Conservation (phyloP, 2,113 vertebrate genomes). For the Neoarius graeffei region DNA sequence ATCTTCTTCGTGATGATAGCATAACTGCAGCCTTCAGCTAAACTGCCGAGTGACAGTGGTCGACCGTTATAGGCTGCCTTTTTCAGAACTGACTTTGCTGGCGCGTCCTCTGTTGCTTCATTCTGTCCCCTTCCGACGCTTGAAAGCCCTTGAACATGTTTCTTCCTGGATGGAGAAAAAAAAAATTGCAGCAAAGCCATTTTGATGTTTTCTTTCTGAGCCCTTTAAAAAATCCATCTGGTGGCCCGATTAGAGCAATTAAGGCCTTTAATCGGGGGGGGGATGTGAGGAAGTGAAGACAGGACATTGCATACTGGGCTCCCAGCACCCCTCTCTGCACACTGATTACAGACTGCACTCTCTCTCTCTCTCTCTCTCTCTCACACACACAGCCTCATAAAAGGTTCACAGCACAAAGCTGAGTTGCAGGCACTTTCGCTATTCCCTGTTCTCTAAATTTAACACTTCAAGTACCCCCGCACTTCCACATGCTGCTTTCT, state of each 20-base stretch:
- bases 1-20: not conserved
- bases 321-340: not conserved
- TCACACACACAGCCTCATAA: conserved; percentile 8
- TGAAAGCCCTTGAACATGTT: not conserved
- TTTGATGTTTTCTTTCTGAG: conserved; percentile 31
- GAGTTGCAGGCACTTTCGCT: conserved; percentile 26
- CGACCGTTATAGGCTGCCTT: not conserved
- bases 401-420: conserved; percentile 24
- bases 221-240: conserved; percentile 52
- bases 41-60: not conserved
- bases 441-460: conserved; percentile 28
- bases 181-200: conserved; percentile 13
- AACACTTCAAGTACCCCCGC: conserved; percentile 27
- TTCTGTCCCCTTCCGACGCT: conserved; percentile 5
- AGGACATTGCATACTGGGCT: conserved; percentile 41
- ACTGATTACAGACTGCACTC: conserved; percentile 14
- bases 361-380: not conserved
- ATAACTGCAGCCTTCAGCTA: conserved; percentile 8
- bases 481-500: not conserved
- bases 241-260: conserved; percentile 50
- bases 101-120: not conserved
- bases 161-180: conserved; percentile 1
- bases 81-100: not conserved
- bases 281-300: conserved; percentile 34
- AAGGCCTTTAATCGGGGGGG: conserved; percentile 44